Conservation (phyloP, 2,113 vertebrate species). For the Abramis brama region DNA sequence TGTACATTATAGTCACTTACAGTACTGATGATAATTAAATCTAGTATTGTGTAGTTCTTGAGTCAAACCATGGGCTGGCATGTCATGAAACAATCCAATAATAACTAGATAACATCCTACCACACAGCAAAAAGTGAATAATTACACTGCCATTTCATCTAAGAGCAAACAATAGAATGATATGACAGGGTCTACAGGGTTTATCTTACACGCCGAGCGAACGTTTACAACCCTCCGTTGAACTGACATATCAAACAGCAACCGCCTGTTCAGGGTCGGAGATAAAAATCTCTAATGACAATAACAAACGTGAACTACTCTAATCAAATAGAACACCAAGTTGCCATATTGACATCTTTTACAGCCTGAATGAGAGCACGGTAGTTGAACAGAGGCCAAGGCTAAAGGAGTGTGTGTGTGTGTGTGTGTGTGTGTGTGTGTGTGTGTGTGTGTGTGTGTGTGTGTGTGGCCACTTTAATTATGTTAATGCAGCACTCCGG, state of each 20-base stretch:
- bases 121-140: constrained; percentile 20
- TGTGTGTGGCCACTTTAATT: constrained; percentile 33
- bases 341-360: constrained; percentile 36
- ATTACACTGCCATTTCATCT: constrained; percentile 25
- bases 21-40: background rate
- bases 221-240: background rate
- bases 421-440: background rate
- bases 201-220: background rate
- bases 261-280: constrained; percentile 1
- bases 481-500: constrained; percentile 49
- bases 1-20: constrained; percentile 9
- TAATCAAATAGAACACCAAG: constrained; percentile 25
- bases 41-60: background rate
- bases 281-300: constrained; percentile 36
- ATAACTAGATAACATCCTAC: constrained; percentile 31
- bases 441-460: background rate
- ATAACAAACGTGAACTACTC: constrained; percentile 18
- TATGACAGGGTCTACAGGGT: background rate
- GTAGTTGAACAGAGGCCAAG: constrained; percentile 24
- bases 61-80: background rate
- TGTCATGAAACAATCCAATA: background rate
- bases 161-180: constrained; percentile 32
- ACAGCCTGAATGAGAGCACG: constrained; percentile 17
- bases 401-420: constrained; percentile 1
- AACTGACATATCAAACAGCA: constrained; percentile 18